A percentile compares a stretch with the other conserved stretches of the same genome.
phyloP scores from a whole-genome alignment of 2,113 vertebrate species.

The Lethenteron reissneri region DNA sequence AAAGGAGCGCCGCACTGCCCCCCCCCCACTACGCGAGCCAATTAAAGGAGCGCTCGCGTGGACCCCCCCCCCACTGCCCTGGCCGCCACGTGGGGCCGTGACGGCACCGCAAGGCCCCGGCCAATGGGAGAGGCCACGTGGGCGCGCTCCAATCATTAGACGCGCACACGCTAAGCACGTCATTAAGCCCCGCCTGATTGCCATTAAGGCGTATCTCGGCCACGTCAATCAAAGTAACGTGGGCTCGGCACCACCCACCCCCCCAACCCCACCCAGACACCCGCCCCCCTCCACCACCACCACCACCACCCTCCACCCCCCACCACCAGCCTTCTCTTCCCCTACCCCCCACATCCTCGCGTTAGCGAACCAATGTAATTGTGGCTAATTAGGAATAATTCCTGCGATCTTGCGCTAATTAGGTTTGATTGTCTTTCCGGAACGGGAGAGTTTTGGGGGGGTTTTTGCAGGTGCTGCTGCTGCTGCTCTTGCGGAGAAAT shows the following conservation, averaged over 20 bases:
- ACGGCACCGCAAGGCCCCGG: not conserved
- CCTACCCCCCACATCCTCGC: not conserved
- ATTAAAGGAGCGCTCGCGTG: no score
- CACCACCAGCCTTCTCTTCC: no score
- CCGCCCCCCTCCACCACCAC: no score
- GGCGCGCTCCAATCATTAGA: not conserved
- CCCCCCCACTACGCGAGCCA: not conserved
- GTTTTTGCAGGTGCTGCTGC: not conserved
- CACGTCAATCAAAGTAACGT: conserved; percentile 7
- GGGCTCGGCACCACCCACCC: not conserved
- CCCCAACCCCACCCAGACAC: no score
- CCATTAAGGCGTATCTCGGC: conserved; percentile 1
- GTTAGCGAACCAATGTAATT: conserved; percentile 6
- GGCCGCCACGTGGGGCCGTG: not conserved
- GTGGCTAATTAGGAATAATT: conserved; percentile 6
- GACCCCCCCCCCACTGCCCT: no score
- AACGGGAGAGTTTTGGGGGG: conserved; percentile 1
- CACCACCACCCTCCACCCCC: no score
- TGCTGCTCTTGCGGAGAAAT: no score
- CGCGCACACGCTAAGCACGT: not conserved
- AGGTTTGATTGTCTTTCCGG: conserved; percentile 6
- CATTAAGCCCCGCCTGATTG: not conserved
- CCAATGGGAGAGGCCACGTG: not conserved
- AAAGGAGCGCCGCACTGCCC: not conserved
- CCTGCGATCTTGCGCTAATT: conserved; percentile 5